Evolutionary conservation across 2,797 vertebrate genomes (phyloP), one percentile per base, ranked within the genome.

Genomic region (Enteromius treurensis): DNA sequence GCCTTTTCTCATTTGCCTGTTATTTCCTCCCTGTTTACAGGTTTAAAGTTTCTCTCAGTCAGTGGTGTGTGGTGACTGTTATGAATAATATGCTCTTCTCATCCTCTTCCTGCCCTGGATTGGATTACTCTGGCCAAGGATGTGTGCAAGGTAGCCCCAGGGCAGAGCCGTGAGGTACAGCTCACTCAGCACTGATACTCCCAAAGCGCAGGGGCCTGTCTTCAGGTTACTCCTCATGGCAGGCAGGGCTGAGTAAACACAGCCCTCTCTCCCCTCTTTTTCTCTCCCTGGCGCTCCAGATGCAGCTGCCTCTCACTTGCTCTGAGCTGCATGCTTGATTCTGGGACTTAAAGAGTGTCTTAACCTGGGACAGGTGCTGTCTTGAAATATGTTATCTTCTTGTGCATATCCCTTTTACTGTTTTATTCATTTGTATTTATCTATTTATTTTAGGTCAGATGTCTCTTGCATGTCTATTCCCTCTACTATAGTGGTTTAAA

Each of bases 151-250:
- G 88, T 85, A 90, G 89, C 89, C 81, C 83, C 82, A 78, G 86
- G 87, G 88, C 87, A 86, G 88, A 85, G 89, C 88, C 78, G 67
- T 15, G 83, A 89, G 89, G 88, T 86, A 86, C 80, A 88, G 87
- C 89, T 89, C 91, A 90, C 90, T 92, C 91, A 90, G 90, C 77
- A 91, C 88, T 90, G 91, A 95, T 95, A 95, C 94, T 94, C 94
- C 94, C 94, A 79, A 26, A 88, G 93, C 90, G 86, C 89, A 84
- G 81, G 87, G 87, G 73, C 84, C 88, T 86, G 67, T 92, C 92
- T 93, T 95, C 93, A 91, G 92, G 91, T 94, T 94, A 90, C 93
- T 88, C 85, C 89, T 87, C 88, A 87, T 88, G 84, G 84, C 85
- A 89, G 80, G 82, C 87, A 77, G 85, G 85, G 81, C 88, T 90